These are phyloP conservation scores for Telmatherina bonti DNA, from an alignment of 2,797 vertebrate genomes.

Conservation along the genomic window DNA sequence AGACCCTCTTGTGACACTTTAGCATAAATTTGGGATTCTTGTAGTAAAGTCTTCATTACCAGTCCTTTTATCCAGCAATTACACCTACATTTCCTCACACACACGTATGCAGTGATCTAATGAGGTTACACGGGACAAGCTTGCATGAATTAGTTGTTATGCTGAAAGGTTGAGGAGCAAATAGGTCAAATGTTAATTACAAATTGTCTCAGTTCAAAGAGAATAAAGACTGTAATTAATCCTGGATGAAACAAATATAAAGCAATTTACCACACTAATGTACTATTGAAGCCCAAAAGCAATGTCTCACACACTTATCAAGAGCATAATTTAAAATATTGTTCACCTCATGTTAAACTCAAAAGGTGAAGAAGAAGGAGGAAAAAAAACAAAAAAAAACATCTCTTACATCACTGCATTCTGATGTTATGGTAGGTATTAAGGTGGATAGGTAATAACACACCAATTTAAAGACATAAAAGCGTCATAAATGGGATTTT, in stretches of 20 bases:
- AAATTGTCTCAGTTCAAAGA: constrained; percentile 71
- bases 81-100: constrained; percentile 34
- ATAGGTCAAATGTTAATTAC: constrained; percentile 76
- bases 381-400: constrained; percentile 31
- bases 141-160: constrained; percentile 64
- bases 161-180: constrained; percentile 57
- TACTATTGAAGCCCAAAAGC: constrained; percentile 42
- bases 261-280: constrained; percentile 46
- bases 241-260: constrained; percentile 48
- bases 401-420: constrained; percentile 10
- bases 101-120: constrained; percentile 58
- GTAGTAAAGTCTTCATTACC: constrained; percentile 42
- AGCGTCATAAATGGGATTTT: not conserved
- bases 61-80: constrained; percentile 28
- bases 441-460: not conserved
- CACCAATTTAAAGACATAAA: not conserved
- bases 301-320: constrained; percentile 24
- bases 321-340: constrained; percentile 41
- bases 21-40: constrained; percentile 25
- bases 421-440: not conserved
- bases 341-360: constrained; percentile 35
- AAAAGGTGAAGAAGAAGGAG: constrained; percentile 22
- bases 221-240: constrained; percentile 77
- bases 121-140: constrained; percentile 68
- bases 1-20: constrained; percentile 10